Evolutionary conservation across 1,140 invertebrate genomes (phyloP), one percentile per base, ranked within the genome.

Genomic region (Calephelis nemesis): DNA sequence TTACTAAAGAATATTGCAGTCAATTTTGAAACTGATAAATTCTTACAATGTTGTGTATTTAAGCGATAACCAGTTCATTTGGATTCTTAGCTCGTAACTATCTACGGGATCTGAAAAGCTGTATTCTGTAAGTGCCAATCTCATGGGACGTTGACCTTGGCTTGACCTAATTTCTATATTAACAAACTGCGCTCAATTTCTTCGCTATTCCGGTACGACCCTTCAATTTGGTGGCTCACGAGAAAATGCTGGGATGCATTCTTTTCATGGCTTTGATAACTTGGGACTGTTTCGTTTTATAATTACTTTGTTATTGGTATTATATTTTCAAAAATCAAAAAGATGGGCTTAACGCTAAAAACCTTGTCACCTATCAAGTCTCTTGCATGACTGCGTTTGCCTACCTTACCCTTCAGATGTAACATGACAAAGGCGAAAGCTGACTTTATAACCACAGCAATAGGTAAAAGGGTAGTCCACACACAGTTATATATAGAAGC

Each of bases 161-260:
- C 15, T 9, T 54, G 54, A 58, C 54, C 54, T 58, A 39, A 58
- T 58, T 58, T 58, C 54, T 58, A 30, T 58, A 58, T 58, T 58
- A 58, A 39, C 39, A 58, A 58, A 58, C 54, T 58, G 54, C 19
- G 54, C 54, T 30, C 54, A 58, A 58, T 58, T 58, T 58, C 54
- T 58, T 30, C 54, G 30, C 54, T 58, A 58, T 58, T 30, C 54
- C 54, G 54, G 54, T 10, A 58, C 54, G 54, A 58, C 54, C 54
- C 54, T 58, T 58, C 54, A 58, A 58, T 58, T 58, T 39, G 19
- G 30, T 19, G 54, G 30, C 11, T 30, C 15, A 39, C 30, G 30
- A 12, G 54, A 58, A 54, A 30, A 58, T 58, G 19, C 30, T 39
- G 19, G 19, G 54, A 58, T 58, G 54, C 54, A 58, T 58, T 58